Base-by-base conservation (phyloP, 1,140 invertebrate species). In the Plutomurus gul region DNA sequence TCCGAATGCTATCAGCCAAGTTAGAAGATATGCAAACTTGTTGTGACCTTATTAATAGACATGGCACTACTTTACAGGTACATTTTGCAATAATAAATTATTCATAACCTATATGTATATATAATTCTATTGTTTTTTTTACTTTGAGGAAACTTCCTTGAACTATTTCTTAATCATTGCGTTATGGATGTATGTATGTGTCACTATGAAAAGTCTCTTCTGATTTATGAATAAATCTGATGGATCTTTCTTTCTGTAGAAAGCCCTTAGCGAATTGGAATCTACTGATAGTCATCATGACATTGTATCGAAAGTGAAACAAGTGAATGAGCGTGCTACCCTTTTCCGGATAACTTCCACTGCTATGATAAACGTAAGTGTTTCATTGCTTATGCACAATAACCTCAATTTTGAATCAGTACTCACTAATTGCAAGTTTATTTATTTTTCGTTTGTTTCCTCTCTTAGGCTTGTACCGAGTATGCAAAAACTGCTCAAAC, bases 291-390 rank as follows among this genome's bases (percentile, higher is more conserved):
- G 87, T 79, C 85, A 87, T 79, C 86, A 87, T 47, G 86, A 87
- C 71, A 80, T 86, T 72, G 70, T 82, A 8, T 84, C 84, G 11
- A 90, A 89, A 87, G 89, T 92, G 6, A 95, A 95, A 87, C 90
- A 93, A 80, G 92, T 96, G 47, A 94, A 92, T 82, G 97, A 99
- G 86, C 89, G 95, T 82, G 95, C 96, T 1, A 96, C 95, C 3
- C 89, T 97, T 5, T 98, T 98, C 87, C 90, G 96, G 75, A 96
- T 98, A 85, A 95, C 96, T 16, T 95, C 95, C 37, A 96, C 93
- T 88, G 94, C 95, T 20, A 98, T 99, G 95, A 94, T 98, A 77
- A 97, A 95, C 88, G 96, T 96, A 88, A 75, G 25, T 77, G 27
- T 30, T 40, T 78, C 25, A 60, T 40, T 36, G 18, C 40, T 40